A percentile compares a stretch with the other conserved stretches of the same genome.
Conservation (phyloP, 2,888 invertebrate species). For the Stenolophus ochropezus region DNA sequence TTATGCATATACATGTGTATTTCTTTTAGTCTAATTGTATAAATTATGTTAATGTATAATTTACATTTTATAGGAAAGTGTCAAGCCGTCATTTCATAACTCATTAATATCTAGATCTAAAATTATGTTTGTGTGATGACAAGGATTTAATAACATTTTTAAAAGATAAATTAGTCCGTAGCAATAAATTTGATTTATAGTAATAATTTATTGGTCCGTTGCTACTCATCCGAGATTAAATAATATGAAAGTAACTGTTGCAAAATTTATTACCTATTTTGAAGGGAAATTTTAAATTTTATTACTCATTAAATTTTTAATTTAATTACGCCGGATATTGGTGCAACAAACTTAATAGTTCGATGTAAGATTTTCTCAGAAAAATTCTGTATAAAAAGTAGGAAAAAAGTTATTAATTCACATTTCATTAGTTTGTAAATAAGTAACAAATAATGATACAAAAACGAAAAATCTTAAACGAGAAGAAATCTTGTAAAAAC, state of each 20-base stretch:
- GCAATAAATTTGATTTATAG: constrained; percentile 25
- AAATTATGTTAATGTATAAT: background rate
- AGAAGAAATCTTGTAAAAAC: constrained; percentile 17
- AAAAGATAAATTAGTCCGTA: background rate
- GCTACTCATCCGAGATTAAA: constrained; percentile 24
- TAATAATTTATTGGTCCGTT: constrained; percentile 28
- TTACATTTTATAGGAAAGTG: constrained; percentile 9
- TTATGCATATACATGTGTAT: background rate
- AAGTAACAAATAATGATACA: background rate
- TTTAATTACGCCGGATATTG: constrained; percentile 13
- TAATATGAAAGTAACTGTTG: constrained; percentile 18
- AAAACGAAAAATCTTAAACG: constrained; percentile 20
- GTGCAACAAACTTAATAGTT: background rate
- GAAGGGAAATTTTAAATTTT: background rate
- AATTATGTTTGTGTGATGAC: constrained; percentile 22
- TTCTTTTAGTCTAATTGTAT: background rate
- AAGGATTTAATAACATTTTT: background rate
- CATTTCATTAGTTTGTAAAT: constrained; percentile 19
- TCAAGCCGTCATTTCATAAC: background rate
- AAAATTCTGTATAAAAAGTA: background rate
- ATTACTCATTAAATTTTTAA: constrained; percentile 10
- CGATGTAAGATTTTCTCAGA: background rate
- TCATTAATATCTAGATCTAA: constrained; percentile 20
- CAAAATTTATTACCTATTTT: constrained; percentile 2
- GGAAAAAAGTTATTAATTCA: constrained; percentile 1